Evolutionary conservation across 1,140 invertebrate genomes (phyloP).

Genomic region (Apocrypta bakeri): DNA sequence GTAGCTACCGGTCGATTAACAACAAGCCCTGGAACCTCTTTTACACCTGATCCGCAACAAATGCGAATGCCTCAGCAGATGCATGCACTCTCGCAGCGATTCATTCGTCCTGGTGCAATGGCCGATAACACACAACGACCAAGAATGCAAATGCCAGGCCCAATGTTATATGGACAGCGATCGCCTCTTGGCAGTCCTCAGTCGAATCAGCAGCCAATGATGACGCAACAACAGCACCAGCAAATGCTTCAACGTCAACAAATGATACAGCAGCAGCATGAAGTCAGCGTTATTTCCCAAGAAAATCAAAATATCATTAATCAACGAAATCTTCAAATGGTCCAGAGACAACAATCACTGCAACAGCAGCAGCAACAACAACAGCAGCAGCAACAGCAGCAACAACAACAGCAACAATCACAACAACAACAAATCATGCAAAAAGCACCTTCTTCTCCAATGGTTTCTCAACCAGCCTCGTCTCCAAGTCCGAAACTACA

Average conservation of each 20-base stretch:
- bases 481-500: conserved; percentile 76
- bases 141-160: conserved; percentile 66
- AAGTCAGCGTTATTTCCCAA: conserved; percentile 57
- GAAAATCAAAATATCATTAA: conserved; percentile 64
- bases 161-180: conserved; percentile 69
- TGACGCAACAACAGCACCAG: conserved; percentile 74
- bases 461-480: conserved; percentile 75
- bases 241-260: conserved; percentile 70
- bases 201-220: conserved; percentile 62
- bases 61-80: conserved; percentile 68
- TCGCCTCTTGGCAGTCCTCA: conserved; percentile 70
- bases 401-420: conserved; percentile 66
- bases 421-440: conserved; percentile 70
- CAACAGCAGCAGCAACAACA: conserved; percentile 72
- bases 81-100: conserved; percentile 67
- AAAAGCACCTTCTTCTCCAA: conserved; percentile 74
- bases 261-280: conserved; percentile 75
- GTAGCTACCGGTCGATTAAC: conserved; percentile 69
- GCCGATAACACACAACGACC: conserved; percentile 66
- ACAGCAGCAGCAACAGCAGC: conserved; percentile 66
- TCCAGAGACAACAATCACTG: conserved; percentile 75
- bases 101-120: conserved; percentile 66
- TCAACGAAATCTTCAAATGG: conserved; percentile 66
- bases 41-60: conserved; percentile 64
- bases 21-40: conserved; percentile 75